phyloP scores from a whole-genome alignment of 2,888 invertebrate genomes.

The Carcina quercana region DNA sequence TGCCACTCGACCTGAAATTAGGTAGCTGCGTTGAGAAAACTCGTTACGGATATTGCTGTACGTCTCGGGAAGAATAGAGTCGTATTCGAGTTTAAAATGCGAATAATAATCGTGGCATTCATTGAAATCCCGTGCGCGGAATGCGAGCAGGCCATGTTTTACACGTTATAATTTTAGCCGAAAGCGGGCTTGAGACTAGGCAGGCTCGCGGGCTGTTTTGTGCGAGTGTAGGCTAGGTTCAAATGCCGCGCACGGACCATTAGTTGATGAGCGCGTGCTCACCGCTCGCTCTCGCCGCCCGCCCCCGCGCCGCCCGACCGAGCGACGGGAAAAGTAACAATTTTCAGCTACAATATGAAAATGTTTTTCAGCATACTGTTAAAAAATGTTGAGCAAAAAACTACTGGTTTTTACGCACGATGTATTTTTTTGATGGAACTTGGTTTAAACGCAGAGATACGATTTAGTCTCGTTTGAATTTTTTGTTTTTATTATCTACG shows the following conservation, averaged over 20 bases:
- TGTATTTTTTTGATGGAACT: slow-evolving; percentile 56
- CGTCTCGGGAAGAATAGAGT: slow-evolving; percentile 67
- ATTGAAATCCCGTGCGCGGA: slow-evolving; percentile 70
- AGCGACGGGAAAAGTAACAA: slow-evolving; percentile 53
- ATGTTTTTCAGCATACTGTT: slow-evolving; percentile 53
- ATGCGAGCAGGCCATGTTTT: slow-evolving; percentile 70
- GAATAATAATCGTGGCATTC: slow-evolving; percentile 72
- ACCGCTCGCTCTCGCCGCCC: slow-evolving; percentile 50
- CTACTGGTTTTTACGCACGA: slow-evolving; percentile 68
- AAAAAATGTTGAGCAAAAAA: slow-evolving; percentile 63
- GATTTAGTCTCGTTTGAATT: slow-evolving; percentile 12
- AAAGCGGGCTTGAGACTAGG: slow-evolving; percentile 60
- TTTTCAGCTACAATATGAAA: slow-evolving; percentile 69
- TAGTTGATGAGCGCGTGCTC: slow-evolving; percentile 73
- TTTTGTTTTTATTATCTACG: not conserved
- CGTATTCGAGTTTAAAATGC: slow-evolving; percentile 73
- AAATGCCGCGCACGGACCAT: slow-evolving; percentile 75
- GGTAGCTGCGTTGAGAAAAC: slow-evolving; percentile 66
- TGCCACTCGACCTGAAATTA: slow-evolving; percentile 60
- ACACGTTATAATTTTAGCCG: slow-evolving; percentile 73
- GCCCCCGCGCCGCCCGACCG: slow-evolving; percentile 34
- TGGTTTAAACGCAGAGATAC: no score
- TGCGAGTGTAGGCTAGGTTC: slow-evolving; percentile 70
- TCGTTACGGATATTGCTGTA: slow-evolving; percentile 72
- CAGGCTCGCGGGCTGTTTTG: slow-evolving; percentile 55